Conservation (phyloP, 1,140 invertebrate species). For the Sycophaga agraensis region DNA sequence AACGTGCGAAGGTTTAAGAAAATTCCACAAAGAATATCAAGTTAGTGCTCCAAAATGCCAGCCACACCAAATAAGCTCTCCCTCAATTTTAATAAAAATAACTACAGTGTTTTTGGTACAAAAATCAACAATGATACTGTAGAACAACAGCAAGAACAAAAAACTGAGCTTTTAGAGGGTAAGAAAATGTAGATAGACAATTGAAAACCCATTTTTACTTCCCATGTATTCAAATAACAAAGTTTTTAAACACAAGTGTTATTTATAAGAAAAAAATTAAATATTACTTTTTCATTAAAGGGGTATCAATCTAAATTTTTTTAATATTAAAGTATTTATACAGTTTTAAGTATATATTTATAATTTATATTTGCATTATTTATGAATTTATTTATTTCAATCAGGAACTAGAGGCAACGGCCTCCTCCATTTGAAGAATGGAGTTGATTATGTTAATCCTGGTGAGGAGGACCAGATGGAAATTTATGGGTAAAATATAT, state of each 20-base stretch:
- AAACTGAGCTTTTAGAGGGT: slow-evolving; percentile 56
- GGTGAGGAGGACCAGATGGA: slow-evolving; percentile 73
- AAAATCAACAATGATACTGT: slow-evolving; percentile 35
- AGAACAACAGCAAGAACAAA: slow-evolving; percentile 53
- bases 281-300: too few relatives aligned
- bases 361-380: neutral
- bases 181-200: slow-evolving; percentile 34
- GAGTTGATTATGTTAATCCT: slow-evolving; percentile 63
- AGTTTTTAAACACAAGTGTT: too few relatives aligned
- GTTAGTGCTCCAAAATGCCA: slow-evolving; percentile 42
- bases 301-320: neutral
- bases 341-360: neutral
- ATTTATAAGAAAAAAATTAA: too few relatives aligned
- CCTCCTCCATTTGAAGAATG: slow-evolving; percentile 51
- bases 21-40: slow-evolving; percentile 2
- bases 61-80: slow-evolving; percentile 53
- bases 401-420: slow-evolving; percentile 51
- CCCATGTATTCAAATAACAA: too few relatives aligned
- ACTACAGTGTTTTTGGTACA: slow-evolving; percentile 52
- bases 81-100: slow-evolving; percentile 52
- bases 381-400: slow-evolving; percentile 3
- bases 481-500: slow-evolving; percentile 50
- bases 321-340: neutral
- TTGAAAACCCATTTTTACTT: too few relatives aligned
- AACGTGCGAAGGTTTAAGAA: slow-evolving; percentile 16